These are phyloP conservation scores for Prorops nasuta DNA, from an alignment of 1,140 invertebrate species.

Conservation along the genomic window DNA sequence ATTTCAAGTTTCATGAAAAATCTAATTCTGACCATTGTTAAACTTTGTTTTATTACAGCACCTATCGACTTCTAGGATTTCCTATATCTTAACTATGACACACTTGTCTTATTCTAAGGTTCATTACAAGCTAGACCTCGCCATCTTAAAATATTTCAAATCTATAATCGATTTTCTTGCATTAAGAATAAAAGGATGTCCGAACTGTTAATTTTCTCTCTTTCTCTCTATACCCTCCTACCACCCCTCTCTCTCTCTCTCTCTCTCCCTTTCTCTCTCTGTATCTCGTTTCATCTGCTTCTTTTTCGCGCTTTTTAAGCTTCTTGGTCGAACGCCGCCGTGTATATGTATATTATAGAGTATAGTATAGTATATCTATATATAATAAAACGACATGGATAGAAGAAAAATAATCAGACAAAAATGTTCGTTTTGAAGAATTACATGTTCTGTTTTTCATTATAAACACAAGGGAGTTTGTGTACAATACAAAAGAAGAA, in stretches of 20 bases:
- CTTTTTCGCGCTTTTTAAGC: slow-evolving; percentile 1
- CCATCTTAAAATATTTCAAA: too few species aligned
- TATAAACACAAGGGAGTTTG: slow-evolving; percentile 21
- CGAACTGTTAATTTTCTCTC: slow-evolving; percentile 7
- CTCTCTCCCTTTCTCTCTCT: slow-evolving; percentile 6
- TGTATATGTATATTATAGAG: slow-evolving; percentile 17
- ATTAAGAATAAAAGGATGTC: too few species aligned
- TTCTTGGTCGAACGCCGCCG: slow-evolving; percentile 16
- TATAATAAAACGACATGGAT: slow-evolving; percentile 12
- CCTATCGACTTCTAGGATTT: slow-evolving; percentile 45
- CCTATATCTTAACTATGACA: slow-evolving; percentile 43
- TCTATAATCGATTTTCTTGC: too few species aligned
- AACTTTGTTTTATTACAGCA: slow-evolving; percentile 42
- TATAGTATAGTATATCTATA: slow-evolving; percentile 19
- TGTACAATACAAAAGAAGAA: slow-evolving; percentile 27
- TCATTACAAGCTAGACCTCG: slow-evolving; percentile 32
- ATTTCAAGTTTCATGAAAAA: slow-evolving; percentile 49
- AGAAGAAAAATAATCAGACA: slow-evolving; percentile 27
- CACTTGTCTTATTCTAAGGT: slow-evolving; percentile 40
- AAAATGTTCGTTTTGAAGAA: slow-evolving; percentile 17
- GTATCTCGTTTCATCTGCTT: slow-evolving; percentile 2
- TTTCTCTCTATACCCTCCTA: slow-evolving; percentile 14
- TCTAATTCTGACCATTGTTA: slow-evolving; percentile 44
- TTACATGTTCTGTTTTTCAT: slow-evolving; percentile 17
- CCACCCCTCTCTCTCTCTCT: slow-evolving; percentile 8